These are phyloP conservation scores for Rostratula benghalensis DNA, from an alignment of 2,113 vertebrate genomes.

Conservation along the genomic window DNA sequence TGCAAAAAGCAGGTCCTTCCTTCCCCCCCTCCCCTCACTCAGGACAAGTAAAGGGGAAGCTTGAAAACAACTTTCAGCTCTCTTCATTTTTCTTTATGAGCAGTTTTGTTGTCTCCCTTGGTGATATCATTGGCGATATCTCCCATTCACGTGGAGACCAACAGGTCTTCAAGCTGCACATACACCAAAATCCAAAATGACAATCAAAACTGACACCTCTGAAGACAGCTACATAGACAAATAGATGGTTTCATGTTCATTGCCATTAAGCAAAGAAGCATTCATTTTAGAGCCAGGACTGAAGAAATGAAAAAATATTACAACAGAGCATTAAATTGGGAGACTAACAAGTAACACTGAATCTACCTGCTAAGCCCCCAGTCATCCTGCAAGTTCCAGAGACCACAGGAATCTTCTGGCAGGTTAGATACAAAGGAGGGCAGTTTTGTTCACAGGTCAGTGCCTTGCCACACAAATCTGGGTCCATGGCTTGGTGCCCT, in stretches of 20 bases:
- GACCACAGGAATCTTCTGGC: neutral
- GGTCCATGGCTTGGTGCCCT: neutral
- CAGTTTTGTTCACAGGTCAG: neutral
- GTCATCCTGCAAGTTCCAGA: neutral
- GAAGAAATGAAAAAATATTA: neutral
- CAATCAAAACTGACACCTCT: neutral
- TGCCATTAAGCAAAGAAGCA: neutral
- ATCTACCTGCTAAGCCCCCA: neutral
- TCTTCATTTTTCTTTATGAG: neutral
- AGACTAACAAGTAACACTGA: neutral
- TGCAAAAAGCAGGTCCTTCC: slow-evolving; percentile 51
- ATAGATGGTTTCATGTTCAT: neutral
- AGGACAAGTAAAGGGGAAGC: slow-evolving; percentile 35
- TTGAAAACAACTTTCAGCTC: neutral
- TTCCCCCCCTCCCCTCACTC: neutral
- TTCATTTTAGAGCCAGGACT: neutral
- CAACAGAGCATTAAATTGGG: neutral
- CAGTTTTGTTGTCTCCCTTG: neutral
- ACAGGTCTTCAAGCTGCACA: neutral
- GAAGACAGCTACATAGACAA: neutral
- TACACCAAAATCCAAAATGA: neutral
- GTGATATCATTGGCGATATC: neutral
- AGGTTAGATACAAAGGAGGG: neutral
- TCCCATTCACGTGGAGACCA: neutral
- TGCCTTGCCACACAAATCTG: neutral